Base-by-base conservation (phyloP, 1,140 invertebrate species). In the Saccostrea glomerata region DNA sequence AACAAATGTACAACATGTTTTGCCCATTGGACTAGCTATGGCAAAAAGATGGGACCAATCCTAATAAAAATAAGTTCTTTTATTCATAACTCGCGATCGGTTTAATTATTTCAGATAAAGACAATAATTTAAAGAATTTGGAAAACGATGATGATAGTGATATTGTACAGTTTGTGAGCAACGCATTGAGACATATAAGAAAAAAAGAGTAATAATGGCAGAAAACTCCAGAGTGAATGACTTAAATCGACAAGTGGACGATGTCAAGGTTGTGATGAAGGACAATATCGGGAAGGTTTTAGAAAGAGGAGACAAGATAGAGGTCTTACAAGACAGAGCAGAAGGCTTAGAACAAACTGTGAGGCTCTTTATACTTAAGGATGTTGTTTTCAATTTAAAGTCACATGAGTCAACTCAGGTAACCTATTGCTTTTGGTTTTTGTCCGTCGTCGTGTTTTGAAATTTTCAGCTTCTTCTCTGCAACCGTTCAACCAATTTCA, bases 201-300 rank as follows among this genome's bases (percentile, higher is more conserved):
- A 63, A 63, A n/a, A 63, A 63, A 63, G n/a, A 20, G 58, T 17
- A 63, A 63, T n/a, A 15, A 77, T 77, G 70, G 25, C 3, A 15
- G 70, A 77, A 12, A 77, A 36, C 3, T 25, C 30, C 11, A 47
- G n/a, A 40, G 66, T 89, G 17, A 11, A 40, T 7, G 85, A 47
- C 25, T 54, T 89, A 60, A 63, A 85, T 36, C 54, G 47, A 17
- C 89, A 89, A 73, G 89, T 89, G 7, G 36, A 82, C 23, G 89
- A 87, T n/a, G 82, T 89, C 0, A 89, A 89, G 30, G 66, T 47
- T 23, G 87, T 89, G 17, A 73, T 89, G 82, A 89, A 85, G 84
- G 86, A 89, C 73, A 89, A 89, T 30, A 85, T 89, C 0, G 89
- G 86, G 23, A 89, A 89, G 54, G 86, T 89, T 20, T 58, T 89